Evolutionary conservation across 2,113 vertebrate genomes (phyloP).

Genomic region (Columbina picui): DNA sequence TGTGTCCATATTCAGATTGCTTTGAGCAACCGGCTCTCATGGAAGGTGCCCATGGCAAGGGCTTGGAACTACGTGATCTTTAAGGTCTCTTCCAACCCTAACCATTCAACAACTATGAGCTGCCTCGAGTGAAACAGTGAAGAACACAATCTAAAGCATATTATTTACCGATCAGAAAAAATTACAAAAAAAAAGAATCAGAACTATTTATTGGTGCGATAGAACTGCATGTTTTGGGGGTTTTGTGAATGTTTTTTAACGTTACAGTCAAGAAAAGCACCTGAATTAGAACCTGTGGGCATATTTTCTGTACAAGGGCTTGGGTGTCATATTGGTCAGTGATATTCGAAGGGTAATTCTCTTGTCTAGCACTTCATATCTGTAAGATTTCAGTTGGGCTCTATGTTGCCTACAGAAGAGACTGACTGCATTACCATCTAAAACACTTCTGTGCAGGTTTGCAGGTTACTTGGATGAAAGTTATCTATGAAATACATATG

Average conservation of each 20-base stretch:
- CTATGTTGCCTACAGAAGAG: background rate
- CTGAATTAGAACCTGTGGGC: background rate
- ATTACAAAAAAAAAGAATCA: background rate
- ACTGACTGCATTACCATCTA: accelerated
- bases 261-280: background rate
- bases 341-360: background rate
- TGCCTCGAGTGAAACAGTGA: background rate
- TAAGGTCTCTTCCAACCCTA: too few relatives aligned
- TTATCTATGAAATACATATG: background rate
- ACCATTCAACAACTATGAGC: background rate
- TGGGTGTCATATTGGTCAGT: background rate
- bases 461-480: background rate
- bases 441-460: background rate
- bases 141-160: background rate
- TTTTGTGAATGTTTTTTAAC: background rate
- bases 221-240: background rate
- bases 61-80: too few relatives aligned
- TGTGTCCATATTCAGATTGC: background rate
- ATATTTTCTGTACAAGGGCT: background rate
- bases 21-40: too few relatives aligned
- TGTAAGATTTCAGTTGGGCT: background rate
- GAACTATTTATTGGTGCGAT: background rate
- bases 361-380: background rate
- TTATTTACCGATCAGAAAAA: background rate
- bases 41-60: too few relatives aligned